Evolutionary conservation across 2,888 invertebrate species (phyloP).

Genomic region (Zeuzera pyrina): DNA sequence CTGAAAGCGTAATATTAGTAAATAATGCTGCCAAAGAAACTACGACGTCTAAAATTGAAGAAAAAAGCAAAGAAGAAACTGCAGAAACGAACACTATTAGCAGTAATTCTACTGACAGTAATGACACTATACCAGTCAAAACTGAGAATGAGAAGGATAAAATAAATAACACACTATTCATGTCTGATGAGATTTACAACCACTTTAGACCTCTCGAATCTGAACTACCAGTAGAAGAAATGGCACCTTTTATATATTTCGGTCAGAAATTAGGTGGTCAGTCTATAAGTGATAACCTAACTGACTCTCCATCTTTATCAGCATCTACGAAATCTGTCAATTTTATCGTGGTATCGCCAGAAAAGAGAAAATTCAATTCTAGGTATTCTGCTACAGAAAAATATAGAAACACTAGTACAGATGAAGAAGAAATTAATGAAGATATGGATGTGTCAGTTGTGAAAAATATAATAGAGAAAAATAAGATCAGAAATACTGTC

Average conservation of each 20-base stretch:
- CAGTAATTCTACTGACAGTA: constrained; percentile 48
- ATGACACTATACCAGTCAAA: constrained; percentile 37
- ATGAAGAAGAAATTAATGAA: constrained; percentile 71
- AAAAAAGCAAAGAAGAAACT: constrained; percentile 35
- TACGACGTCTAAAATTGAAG: constrained; percentile 21
- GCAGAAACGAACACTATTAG: constrained; percentile 40
- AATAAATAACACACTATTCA: constrained; percentile 68
- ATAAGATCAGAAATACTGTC: constrained; percentile 64
- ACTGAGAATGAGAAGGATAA: constrained; percentile 51
- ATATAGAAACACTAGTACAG: constrained; percentile 59
- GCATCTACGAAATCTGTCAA: constrained; percentile 67
- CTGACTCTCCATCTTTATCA: constrained; percentile 55
- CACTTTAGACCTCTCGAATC: constrained; percentile 76
- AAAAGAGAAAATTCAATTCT: constrained; percentile 59
- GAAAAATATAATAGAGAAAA: constrained; percentile 66
- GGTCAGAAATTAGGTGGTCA: constrained; percentile 75
- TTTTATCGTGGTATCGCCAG: constrained; percentile 48
- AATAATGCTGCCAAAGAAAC: constrained; percentile 21
- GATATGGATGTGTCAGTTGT: constrained; percentile 76
- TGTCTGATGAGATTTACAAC: constrained; percentile 76
- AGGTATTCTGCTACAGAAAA: constrained; percentile 64
- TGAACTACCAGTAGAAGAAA: constrained; percentile 76
- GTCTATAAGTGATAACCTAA: constrained; percentile 53
- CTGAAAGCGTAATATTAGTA: constrained; percentile 22
- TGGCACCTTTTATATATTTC: constrained; percentile 80